Evolutionary conservation across 2,888 invertebrate species (phyloP).

Genomic region (Rhogogaster chlorosoma): DNA sequence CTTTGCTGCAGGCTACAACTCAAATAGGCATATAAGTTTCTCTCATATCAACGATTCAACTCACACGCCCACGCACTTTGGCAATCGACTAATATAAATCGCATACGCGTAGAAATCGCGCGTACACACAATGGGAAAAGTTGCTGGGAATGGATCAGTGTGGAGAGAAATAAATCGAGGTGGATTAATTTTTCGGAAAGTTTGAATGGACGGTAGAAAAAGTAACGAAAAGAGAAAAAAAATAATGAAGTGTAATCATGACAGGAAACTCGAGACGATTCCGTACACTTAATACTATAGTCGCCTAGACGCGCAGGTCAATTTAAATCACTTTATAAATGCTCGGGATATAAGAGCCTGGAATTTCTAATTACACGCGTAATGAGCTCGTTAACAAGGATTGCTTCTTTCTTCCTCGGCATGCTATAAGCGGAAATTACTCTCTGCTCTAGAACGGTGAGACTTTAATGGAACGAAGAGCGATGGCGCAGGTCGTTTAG

Average conservation of each 20-base stretch:
- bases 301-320: neutral
- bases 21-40: constrained; percentile 12
- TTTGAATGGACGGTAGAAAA: neutral
- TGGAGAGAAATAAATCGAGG: neutral
- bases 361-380: constrained; percentile 59
- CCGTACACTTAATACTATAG: constrained; percentile 7
- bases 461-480: constrained; percentile 44
- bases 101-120: constrained; percentile 36
- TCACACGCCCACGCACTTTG: constrained; percentile 40
- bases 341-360: constrained; percentile 43
- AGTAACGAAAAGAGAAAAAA: neutral
- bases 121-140: constrained; percentile 23
- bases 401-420: constrained; percentile 30
- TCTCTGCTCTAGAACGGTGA: constrained; percentile 29
- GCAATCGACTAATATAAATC: constrained; percentile 37
- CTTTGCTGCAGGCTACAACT: neutral
- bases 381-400: constrained; percentile 61
- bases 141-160: neutral
- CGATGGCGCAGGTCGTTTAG: constrained; percentile 39
- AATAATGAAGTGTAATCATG: neutral
- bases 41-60: constrained; percentile 37
- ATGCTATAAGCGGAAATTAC: constrained; percentile 46
- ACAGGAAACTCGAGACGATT: constrained; percentile 20
- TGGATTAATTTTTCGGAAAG: neutral
- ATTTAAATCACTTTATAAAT: constrained; percentile 46